phyloP scores from a whole-genome alignment of 2,888 invertebrate genomes.

The Petrolisthes cinctipes region DNA sequence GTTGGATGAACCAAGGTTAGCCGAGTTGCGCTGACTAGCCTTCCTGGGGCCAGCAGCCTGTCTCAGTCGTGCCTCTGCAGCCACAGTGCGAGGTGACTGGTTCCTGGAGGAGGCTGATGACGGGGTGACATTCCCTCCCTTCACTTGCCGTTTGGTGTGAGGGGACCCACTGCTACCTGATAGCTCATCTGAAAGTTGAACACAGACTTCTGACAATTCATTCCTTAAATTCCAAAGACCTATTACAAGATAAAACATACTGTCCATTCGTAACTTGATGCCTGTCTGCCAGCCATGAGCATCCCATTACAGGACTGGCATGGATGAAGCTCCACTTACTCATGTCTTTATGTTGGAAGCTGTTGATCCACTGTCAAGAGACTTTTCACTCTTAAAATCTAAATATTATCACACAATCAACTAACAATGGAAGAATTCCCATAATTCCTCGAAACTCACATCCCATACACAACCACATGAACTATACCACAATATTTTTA shows the following conservation, averaged over 20 bases:
- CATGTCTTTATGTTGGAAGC: too few relatives aligned
- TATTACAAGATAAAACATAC: neutral
- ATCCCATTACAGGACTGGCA: too few relatives aligned
- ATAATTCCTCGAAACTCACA: too few relatives aligned
- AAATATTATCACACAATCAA: too few relatives aligned
- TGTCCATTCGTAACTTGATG: neutral
- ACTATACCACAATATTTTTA: too few relatives aligned
- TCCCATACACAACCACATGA: too few relatives aligned
- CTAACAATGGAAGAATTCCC: too few relatives aligned
- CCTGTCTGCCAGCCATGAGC: too few relatives aligned
- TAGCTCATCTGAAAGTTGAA: constrained; percentile 38
- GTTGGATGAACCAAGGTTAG: constrained; percentile 54
- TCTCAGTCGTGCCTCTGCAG: constrained; percentile 44
- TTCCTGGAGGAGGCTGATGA: constrained; percentile 57
- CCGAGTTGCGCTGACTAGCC: constrained; percentile 52
- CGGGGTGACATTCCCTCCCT: constrained; percentile 53
- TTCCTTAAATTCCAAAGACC: neutral
- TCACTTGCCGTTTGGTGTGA: constrained; percentile 37
- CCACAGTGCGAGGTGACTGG: constrained; percentile 57
- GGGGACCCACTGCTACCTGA: constrained; percentile 55
- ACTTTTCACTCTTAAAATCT: too few relatives aligned
- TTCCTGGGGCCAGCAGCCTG: constrained; percentile 53
- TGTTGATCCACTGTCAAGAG: too few relatives aligned
- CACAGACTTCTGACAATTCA: neutral
- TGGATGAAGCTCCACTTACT: too few relatives aligned